Evolutionary conservation across 2,113 vertebrate species (phyloP).

Genomic region (Elaphurus davidianus): DNA sequence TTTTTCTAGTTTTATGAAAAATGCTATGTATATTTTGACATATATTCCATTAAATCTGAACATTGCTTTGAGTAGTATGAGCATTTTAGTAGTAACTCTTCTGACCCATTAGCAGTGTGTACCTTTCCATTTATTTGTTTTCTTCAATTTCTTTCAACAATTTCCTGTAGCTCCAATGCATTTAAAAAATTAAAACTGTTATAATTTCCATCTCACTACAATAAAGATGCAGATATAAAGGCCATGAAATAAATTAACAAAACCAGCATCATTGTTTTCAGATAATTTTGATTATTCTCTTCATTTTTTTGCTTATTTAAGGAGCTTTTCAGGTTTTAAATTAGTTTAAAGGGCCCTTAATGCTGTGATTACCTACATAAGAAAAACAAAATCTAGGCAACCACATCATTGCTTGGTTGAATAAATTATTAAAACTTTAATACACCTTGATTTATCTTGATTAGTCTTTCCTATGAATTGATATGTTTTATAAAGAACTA

Average conservation of each 20-base stretch:
- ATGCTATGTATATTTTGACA: not conserved
- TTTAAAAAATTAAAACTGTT: not conserved
- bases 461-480: not conserved
- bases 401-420: not conserved
- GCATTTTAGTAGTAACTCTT: not conserved
- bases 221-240: not conserved
- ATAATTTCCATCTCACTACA: not conserved
- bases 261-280: not conserved
- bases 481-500: not conserved
- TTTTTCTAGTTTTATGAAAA: not conserved
- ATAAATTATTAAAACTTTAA: not conserved
- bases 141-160: not conserved
- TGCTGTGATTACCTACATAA: not conserved
- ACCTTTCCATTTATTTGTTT: not conserved
- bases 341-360: not conserved
- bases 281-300: not conserved
- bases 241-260: not conserved
- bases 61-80: not conserved
- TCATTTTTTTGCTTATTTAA: not conserved
- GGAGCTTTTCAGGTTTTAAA: not conserved
- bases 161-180: not conserved
- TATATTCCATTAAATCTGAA: not conserved
- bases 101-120: not conserved
- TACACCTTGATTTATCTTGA: not conserved
- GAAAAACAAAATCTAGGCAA: not conserved